These are phyloP conservation scores for Peromyscus californicus DNA, from an alignment of 2,113 vertebrate species.

Conservation along the genomic window DNA sequence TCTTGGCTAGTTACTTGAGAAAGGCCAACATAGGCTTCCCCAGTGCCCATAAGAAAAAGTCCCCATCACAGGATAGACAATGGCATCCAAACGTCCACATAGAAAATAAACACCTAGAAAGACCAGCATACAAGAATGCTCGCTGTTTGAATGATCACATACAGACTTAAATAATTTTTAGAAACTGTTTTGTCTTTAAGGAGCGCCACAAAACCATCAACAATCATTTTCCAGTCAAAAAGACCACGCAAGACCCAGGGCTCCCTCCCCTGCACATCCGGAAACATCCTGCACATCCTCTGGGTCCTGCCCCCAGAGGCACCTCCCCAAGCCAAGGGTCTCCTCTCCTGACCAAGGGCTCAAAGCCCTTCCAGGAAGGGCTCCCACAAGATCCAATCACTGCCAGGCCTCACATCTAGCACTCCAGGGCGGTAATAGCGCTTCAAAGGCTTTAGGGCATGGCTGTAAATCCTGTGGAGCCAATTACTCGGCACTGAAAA, in stretches of 20 bases:
- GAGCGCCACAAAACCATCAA: fast-evolving
- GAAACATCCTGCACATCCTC: background rate
- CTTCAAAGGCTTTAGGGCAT: slow-evolving; percentile 24
- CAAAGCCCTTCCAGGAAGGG: background rate
- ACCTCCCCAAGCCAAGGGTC: background rate
- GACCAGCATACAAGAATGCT: background rate
- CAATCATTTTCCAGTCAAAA: background rate
- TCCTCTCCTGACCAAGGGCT: background rate
- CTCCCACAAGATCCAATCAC: background rate
- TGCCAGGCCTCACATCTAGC: background rate
- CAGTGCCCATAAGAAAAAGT: fast-evolving
- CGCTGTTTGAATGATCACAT: background rate
- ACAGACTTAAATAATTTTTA: background rate
- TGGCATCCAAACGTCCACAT: background rate
- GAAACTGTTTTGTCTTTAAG: background rate
- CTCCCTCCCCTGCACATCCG: background rate
- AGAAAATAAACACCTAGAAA: background rate
- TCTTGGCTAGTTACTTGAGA: background rate
- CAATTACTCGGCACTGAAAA: background rate
- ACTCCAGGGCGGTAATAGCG: fast-evolving
- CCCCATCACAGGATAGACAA: background rate
- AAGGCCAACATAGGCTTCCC: background rate
- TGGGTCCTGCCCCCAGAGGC: background rate
- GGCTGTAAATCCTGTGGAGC: slow-evolving; percentile 5
- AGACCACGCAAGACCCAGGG: background rate